These are phyloP conservation scores for Oegoconia quadripuncta DNA, from an alignment of 2,888 invertebrate genomes.

Conservation along the genomic window DNA sequence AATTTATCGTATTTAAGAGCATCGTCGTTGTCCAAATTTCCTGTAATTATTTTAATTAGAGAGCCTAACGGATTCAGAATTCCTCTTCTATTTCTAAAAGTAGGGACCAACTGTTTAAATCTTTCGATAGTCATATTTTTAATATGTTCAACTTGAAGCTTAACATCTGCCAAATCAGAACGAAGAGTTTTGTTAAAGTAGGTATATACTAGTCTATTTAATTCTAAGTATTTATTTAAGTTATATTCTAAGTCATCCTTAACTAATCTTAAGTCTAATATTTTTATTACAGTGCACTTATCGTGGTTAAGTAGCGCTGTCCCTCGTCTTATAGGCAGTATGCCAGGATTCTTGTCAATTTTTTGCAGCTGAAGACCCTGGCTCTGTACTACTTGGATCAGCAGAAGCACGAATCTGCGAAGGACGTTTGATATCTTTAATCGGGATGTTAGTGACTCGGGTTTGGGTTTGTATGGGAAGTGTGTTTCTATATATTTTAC, in stretches of 20 bases:
- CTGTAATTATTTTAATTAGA: slow-evolving; percentile 22
- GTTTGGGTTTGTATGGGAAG: slow-evolving; percentile 12
- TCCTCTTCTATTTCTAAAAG: slow-evolving; percentile 15
- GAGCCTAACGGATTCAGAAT: slow-evolving; percentile 17
- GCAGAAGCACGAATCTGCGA: slow-evolving; percentile 18
- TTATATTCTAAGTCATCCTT: slow-evolving; percentile 17
- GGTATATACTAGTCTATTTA: slow-evolving; percentile 6
- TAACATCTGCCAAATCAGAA: slow-evolving; percentile 11
- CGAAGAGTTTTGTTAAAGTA: neutral
- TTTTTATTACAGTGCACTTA: slow-evolving; percentile 14
- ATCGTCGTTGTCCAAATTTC: slow-evolving; percentile 26
- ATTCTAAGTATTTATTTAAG: slow-evolving; percentile 8
- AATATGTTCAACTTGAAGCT: slow-evolving; percentile 15
- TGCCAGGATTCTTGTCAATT: no score
- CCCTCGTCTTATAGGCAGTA: slow-evolving; percentile 22
- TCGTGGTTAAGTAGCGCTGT: slow-evolving; percentile 4
- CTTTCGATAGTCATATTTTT: slow-evolving; percentile 12
- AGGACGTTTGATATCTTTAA: slow-evolving; percentile 25
- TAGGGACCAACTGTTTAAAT: no score
- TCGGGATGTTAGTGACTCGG: slow-evolving; percentile 17
- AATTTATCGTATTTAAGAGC: slow-evolving; percentile 19
- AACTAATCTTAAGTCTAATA: slow-evolving; percentile 16
- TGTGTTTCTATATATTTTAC: no score
- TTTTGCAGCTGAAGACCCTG: slow-evolving; percentile 25
- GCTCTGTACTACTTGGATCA: slow-evolving; percentile 6